These are phyloP conservation scores for Dicycla oo DNA, from an alignment of 2,888 invertebrate genomes.

Conservation along the genomic window DNA sequence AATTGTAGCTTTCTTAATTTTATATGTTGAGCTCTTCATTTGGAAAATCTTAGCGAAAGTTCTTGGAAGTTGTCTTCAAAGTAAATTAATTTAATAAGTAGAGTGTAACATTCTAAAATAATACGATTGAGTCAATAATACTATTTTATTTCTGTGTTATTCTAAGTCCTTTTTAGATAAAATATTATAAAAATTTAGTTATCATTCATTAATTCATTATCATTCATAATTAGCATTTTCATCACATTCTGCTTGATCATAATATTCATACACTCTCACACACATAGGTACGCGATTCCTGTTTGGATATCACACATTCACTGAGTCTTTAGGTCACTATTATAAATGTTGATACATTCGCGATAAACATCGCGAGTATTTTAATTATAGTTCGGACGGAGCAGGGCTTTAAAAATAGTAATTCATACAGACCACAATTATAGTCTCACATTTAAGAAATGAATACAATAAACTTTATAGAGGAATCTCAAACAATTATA, in stretches of 20 bases:
- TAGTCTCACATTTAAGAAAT: conserved; percentile 48
- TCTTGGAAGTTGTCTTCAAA: conserved; percentile 17
- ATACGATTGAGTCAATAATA: conserved; percentile 55
- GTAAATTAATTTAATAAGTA: conserved; percentile 21
- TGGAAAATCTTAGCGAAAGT: conserved; percentile 1
- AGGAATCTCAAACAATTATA: conserved; percentile 64
- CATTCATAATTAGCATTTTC: conserved; percentile 73
- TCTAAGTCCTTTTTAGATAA: conserved; percentile 48
- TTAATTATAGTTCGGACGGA: conserved; percentile 55
- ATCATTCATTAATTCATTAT: conserved; percentile 71
- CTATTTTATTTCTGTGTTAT: conserved; percentile 45
- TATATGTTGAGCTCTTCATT: conserved; percentile 37
- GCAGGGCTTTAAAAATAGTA: conserved; percentile 55
- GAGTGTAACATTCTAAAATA: conserved; percentile 25
- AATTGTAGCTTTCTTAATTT: conserved; percentile 80
- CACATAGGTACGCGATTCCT: conserved; percentile 61
- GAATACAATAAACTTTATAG: conserved; percentile 47
- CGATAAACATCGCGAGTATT: conserved; percentile 52
- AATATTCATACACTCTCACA: conserved; percentile 65
- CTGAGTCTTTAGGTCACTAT: conserved; percentile 59
- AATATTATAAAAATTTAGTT: conserved; percentile 55
- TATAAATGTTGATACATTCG: conserved; percentile 52
- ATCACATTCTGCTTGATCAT: conserved; percentile 70
- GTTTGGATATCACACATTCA: conserved; percentile 65
- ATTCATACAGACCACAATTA: conserved; percentile 54